Evolutionary conservation across 2,888 invertebrate genomes (phyloP).

Genomic region (Cataglyphis livida): DNA sequence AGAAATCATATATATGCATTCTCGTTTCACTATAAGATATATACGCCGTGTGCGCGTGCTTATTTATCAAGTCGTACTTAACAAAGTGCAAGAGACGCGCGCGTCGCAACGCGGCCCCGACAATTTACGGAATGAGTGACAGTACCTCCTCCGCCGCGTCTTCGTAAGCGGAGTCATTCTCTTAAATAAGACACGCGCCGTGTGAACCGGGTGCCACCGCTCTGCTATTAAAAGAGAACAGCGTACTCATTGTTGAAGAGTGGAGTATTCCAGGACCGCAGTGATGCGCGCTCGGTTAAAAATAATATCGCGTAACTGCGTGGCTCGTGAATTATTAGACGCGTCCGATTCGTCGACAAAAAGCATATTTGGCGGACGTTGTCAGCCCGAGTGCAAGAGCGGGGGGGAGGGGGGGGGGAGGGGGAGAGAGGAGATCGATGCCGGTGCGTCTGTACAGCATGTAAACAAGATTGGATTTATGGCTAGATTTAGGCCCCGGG

Average conservation of each 20-base stretch:
- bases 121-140: background rate
- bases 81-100: background rate
- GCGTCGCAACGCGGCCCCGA: background rate
- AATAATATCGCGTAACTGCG: constrained; percentile 16
- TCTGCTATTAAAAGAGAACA: constrained; percentile 38
- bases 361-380: constrained; percentile 62
- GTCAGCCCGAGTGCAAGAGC: constrained; percentile 21
- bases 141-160: background rate
- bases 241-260: constrained; percentile 51
- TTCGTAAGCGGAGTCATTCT: background rate
- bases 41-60: background rate
- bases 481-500: background rate
- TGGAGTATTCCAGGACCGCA: constrained; percentile 65
- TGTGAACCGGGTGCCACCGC: constrained; percentile 15
- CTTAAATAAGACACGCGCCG: constrained; percentile 18
- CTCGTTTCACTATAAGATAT: background rate
- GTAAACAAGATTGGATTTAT: constrained; percentile 25
- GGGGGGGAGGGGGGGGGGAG: background rate
- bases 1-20: background rate
- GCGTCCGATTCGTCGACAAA: constrained; percentile 49
- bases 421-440: background rate
- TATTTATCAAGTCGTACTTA: background rate
- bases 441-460: background rate
- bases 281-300: constrained; percentile 28
- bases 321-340: constrained; percentile 22